These are phyloP conservation scores for Pharmacophagus antenor DNA, from an alignment of 2,888 invertebrate genomes.

Conservation along the genomic window DNA sequence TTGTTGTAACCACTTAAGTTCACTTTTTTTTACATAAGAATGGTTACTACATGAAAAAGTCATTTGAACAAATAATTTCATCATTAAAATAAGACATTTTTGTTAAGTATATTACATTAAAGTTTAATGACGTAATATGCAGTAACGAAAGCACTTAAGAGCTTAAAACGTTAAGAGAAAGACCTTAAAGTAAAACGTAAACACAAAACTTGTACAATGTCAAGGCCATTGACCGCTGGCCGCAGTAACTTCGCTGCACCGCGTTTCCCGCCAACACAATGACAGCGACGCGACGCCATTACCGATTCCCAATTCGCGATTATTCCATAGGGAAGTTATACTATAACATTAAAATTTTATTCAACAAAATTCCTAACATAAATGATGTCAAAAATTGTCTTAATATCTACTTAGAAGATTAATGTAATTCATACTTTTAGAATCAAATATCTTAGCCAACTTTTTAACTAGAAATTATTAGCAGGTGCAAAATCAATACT, in stretches of 20 bases:
- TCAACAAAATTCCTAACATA: background rate
- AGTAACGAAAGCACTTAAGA: conserved; percentile 3
- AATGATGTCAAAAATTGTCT: too few species aligned
- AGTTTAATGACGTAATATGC: background rate
- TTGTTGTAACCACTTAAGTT: background rate
- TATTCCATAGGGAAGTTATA: background rate
- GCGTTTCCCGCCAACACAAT: conserved; percentile 8
- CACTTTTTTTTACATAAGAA: background rate
- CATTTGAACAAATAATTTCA: background rate
- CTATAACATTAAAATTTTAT: background rate
- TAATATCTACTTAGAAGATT: too few species aligned
- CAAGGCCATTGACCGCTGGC: conserved; percentile 67
- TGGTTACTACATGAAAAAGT: background rate
- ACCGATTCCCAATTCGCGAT: background rate
- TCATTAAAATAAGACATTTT: background rate
- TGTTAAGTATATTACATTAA: background rate
- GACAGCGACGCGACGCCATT: conserved; percentile 25
- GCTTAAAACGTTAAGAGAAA: conserved; percentile 43
- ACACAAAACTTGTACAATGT: conserved; percentile 63
- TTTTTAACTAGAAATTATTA: too few species aligned
- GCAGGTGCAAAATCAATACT: too few species aligned
- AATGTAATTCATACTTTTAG: too few species aligned
- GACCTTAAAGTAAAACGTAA: conserved; percentile 48
- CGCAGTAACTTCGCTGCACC: conserved; percentile 28
- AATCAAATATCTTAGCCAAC: too few species aligned